Percentiles rank a stretch among this genome's conserved stretches.
Conservation (phyloP, 2,888 invertebrate species). For the Leistus spinibarbis region DNA sequence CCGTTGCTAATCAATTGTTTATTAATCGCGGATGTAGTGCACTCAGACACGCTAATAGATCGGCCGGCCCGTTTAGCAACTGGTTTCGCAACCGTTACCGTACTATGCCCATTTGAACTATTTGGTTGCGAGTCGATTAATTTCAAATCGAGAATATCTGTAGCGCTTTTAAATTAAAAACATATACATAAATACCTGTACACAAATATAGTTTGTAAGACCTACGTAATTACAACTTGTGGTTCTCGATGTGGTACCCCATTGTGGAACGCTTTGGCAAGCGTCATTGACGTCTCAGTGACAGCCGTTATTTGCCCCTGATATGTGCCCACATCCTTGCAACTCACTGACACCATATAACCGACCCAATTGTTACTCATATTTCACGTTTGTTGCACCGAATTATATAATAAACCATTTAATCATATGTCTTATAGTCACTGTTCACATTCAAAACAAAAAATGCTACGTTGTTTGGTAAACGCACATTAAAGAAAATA, state of each 20-base stretch:
- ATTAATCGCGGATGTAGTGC: slow-evolving; percentile 48
- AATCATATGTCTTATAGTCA: no score
- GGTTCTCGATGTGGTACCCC: slow-evolving; percentile 69
- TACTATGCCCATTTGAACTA: slow-evolving; percentile 54
- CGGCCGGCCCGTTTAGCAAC: slow-evolving; percentile 61
- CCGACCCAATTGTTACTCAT: slow-evolving; percentile 66
- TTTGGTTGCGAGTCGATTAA: slow-evolving; percentile 71
- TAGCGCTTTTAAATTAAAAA: slow-evolving; percentile 63
- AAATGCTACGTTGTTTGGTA: no score
- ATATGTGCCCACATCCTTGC: slow-evolving; percentile 78
- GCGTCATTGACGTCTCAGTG: slow-evolving; percentile 72
- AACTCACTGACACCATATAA: slow-evolving; percentile 83
- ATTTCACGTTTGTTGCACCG: slow-evolving; percentile 56
- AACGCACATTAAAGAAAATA: neutral
- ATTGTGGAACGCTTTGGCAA: slow-evolving; percentile 82
- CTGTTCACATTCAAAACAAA: no score
- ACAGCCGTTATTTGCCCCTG: slow-evolving; percentile 80
- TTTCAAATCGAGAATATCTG: slow-evolving; percentile 76
- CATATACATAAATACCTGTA: slow-evolving; percentile 36
- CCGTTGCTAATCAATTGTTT: slow-evolving; percentile 53
- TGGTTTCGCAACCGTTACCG: slow-evolving; percentile 62
- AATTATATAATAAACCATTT: neutral
- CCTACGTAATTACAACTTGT: slow-evolving; percentile 68
- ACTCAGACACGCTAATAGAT: slow-evolving; percentile 55
- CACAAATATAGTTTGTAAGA: no score